Base-by-base conservation (phyloP, 2,888 invertebrate genomes). In the Vanessa cardui region DNA sequence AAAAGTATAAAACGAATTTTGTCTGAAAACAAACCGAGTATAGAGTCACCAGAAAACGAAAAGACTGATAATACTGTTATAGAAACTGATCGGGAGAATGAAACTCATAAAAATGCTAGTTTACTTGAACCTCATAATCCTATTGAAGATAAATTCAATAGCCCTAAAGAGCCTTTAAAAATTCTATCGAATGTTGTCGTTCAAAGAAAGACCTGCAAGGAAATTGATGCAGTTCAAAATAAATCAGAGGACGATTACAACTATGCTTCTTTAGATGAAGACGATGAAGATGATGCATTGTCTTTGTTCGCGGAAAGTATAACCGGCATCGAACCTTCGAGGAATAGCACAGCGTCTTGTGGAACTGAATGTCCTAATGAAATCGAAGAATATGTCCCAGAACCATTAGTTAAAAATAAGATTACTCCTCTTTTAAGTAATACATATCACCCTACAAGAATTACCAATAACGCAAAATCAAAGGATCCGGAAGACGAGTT, bases 301-400 rank as follows among this genome's bases (percentile, higher is more conserved):
- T 92, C 92, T 12, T 63, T 92, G 2, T 92, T 77, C 70, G 91
- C 91, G 16, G 90, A 89, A 74, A 91, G 91, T 71, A 77, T 91
- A n/a, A 83, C 85, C 1, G 85, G 81, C 2, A 76, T 87, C n/a
- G 91, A 90, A 60, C 79, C 85, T 4, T 77, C 78, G 67, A 70
- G 69, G 3, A 81, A 76, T 49, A 77, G 73, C 64, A 74, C 79
- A 1, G 58, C 68, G 0, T 65, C 70, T 16, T 71, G 71, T 0
- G 33, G 58, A 7, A 56, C 67, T 2, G 54, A 64, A 45, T 47
- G 52, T 21, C 63, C 64, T 33, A 68, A 60, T 4, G 12, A 12
- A 0, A 9, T 62, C 16, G 86, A 86, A 26, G 86, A 87, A 73
- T 88, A 87, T 70, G 58, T 86, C 0, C 87, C 89, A 0, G 69